Evolutionary conservation across 2,888 invertebrate genomes (phyloP).

Genomic region (Apamea crenata): DNA sequence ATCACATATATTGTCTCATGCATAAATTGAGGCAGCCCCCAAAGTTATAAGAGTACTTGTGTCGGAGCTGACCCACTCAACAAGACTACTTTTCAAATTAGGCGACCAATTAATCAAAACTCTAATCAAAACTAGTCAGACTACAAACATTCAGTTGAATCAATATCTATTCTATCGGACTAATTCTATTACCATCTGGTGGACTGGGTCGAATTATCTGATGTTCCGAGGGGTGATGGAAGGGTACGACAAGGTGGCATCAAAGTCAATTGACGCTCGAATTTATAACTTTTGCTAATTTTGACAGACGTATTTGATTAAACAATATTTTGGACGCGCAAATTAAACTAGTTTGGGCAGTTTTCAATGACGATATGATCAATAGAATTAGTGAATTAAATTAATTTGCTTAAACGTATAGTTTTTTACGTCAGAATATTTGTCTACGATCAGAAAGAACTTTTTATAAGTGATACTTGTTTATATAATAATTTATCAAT

Average conservation of each 20-base stretch:
- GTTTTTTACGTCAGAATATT: background rate
- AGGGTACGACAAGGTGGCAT: slow-evolving; percentile 44
- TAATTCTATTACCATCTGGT: background rate
- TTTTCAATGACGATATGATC: slow-evolving; percentile 8
- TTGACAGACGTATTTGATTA: background rate
- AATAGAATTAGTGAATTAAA: slow-evolving; percentile 1
- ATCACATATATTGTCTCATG: background rate
- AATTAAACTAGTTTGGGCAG: slow-evolving; percentile 42
- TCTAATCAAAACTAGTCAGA: background rate
- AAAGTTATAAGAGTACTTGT: background rate
- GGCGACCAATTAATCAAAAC: background rate
- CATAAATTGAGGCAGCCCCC: background rate
- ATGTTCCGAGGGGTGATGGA: slow-evolving; percentile 38
- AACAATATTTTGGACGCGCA: slow-evolving; percentile 24
- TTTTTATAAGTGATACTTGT: background rate
- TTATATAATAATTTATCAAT: background rate
- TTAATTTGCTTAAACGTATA: slow-evolving; percentile 14
- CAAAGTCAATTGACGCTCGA: slow-evolving; percentile 33
- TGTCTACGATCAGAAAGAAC: background rate
- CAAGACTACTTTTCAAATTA: background rate
- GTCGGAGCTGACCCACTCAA: background rate
- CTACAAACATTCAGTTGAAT: slow-evolving; percentile 8
- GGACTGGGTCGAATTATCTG: slow-evolving; percentile 6
- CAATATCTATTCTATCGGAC: slow-evolving; percentile 21
- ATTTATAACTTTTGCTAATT: background rate